A percentile compares a stretch with the other conserved stretches of the same genome.
Conservation (phyloP, 2,113 vertebrate genomes). For the Nicator chloris region DNA sequence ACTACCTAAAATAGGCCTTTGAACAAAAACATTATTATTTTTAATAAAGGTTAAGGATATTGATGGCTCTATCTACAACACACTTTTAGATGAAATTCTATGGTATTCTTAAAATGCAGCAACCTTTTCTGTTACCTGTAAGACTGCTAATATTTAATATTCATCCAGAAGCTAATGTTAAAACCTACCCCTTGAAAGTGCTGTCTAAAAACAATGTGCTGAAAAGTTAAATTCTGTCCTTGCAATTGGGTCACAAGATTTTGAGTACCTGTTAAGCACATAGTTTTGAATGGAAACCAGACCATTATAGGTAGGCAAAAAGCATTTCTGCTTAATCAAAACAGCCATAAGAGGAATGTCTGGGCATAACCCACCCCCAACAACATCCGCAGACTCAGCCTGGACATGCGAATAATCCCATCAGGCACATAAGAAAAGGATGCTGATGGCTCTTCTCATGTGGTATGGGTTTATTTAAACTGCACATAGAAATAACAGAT, state of each 20-base stretch:
- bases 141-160: not conserved
- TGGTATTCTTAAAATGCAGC: not conserved
- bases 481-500: not conserved
- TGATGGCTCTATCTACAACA: not conserved
- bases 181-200: not conserved
- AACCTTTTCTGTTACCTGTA: not conserved
- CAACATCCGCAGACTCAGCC: not conserved
- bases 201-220: not conserved
- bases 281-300: constrained; percentile 2
- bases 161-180: not conserved
- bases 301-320: not conserved
- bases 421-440: not conserved
- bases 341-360: not conserved
- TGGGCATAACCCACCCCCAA: not conserved
- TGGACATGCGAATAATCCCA: not conserved
- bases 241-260: not conserved
- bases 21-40: not conserved
- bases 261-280: not conserved
- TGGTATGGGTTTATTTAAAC: not conserved
- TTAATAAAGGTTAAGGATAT: not conserved
- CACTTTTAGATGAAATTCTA: not conserved
- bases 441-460: not conserved
- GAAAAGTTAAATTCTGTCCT: not conserved
- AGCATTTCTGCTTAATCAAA: not conserved
- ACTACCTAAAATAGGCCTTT: not conserved